Percentiles rank a stretch among this genome's conserved stretches.
These are phyloP conservation scores for Tetraneura akinire DNA, from an alignment of 1,140 invertebrate genomes.

Conservation along the genomic window DNA sequence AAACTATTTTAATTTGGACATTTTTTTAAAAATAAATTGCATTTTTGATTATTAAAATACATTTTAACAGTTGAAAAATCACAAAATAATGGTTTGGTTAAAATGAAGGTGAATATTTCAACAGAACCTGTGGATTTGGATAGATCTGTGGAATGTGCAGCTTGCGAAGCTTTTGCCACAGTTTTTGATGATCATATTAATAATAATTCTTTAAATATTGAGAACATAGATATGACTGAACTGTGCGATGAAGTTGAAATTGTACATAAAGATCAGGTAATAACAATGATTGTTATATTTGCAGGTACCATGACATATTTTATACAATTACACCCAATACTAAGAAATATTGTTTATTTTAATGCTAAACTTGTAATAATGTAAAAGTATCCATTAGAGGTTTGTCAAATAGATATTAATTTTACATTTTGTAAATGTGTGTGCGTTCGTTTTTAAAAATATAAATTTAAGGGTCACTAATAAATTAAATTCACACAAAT, in stretches of 20 bases:
- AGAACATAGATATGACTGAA: not conserved
- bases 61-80: not conserved
- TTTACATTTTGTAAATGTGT: not conserved
- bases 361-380: too few relatives aligned
- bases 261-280: slow-evolving; percentile 4
- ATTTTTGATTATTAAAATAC: not conserved
- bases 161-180: slow-evolving; percentile 22
- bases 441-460: not conserved
- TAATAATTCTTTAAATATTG: not conserved
- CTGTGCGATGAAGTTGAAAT: slow-evolving; percentile 10
- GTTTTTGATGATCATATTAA: slow-evolving; percentile 4
- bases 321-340: not conserved
- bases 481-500: slow-evolving; percentile 1
- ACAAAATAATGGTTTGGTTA: not conserved
- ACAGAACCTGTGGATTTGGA: not conserved
- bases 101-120: not conserved
- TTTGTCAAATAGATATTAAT: not conserved
- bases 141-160: not conserved
- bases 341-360: not conserved
- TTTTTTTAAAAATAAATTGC: not conserved
- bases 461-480: not conserved
- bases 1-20: too few relatives aligned
- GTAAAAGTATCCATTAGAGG: too few relatives aligned
- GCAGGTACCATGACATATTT: not conserved
- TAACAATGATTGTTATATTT: too few relatives aligned